Conservation (phyloP, 2,797 vertebrate genomes). For the Sternotherus odoratus region DNA sequence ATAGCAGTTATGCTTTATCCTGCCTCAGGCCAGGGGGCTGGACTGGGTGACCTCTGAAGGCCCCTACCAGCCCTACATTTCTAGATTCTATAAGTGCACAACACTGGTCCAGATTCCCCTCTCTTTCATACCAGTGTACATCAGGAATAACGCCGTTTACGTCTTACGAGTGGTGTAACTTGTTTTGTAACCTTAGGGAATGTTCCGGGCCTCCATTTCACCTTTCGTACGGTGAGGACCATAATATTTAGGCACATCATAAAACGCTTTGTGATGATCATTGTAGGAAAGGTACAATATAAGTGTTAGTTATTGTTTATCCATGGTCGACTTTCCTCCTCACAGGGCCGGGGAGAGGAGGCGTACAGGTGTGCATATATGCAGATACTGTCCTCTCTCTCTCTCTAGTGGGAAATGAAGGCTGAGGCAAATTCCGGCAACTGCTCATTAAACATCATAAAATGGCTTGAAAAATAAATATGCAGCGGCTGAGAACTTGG, state of each 20-base stretch:
- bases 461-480: constrained; percentile 68
- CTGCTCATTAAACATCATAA: constrained; percentile 64
- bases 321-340: neutral
- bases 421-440: constrained; percentile 29
- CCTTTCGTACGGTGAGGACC: neutral
- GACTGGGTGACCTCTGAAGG: neutral
- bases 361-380: neutral
- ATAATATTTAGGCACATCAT: neutral
- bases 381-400: constrained; percentile 10
- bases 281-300: neutral
- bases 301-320: neutral
- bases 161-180: neutral
- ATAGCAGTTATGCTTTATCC: neutral
- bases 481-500: constrained; percentile 54
- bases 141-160: neutral
- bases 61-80: neutral
- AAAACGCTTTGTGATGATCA: neutral
- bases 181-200: neutral
- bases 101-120: neutral
- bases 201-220: neutral
- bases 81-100: neutral
- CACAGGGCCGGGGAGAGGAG: neutral
- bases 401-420: neutral
- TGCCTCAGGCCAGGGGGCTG: too few relatives aligned
- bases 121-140: neutral